A percentile compares a stretch with the other conserved stretches of the same genome.
These are phyloP conservation scores for Maniola hyperantus DNA, from an alignment of 2,888 invertebrate species.

Conservation along the genomic window DNA sequence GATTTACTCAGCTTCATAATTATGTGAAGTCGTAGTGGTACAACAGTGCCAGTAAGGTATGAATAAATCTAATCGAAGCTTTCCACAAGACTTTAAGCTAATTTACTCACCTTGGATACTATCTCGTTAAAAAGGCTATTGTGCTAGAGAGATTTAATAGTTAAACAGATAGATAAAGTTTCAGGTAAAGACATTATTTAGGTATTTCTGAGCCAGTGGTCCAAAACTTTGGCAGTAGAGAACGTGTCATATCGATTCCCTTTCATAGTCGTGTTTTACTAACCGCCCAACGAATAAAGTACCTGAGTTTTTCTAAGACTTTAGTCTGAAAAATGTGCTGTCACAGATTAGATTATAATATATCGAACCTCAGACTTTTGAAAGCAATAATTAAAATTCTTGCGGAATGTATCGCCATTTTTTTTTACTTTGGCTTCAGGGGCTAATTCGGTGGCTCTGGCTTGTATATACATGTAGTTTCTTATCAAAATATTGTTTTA, in stretches of 20 bases:
- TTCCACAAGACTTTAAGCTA: too few species aligned
- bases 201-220: neutral
- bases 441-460: neutral
- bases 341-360: conserved; percentile 16
- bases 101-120: too few species aligned
- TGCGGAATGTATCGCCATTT: conserved; percentile 20
- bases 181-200: too few species aligned
- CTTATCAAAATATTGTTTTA: neutral
- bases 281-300: neutral
- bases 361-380: conserved; percentile 7
- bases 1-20: too few species aligned
- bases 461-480: neutral
- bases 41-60: too few species aligned
- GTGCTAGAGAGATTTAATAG: too few species aligned
- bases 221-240: neutral
- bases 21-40: too few species aligned
- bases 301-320: conserved; percentile 12
- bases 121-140: too few species aligned
- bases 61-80: too few species aligned
- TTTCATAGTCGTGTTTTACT: neutral
- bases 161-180: too few species aligned
- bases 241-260: neutral
- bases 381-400: conserved; percentile 6
- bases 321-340: too few species aligned
- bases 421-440: conserved; percentile 6